phyloP scores from a whole-genome alignment of 2,888 invertebrate genomes.

The Hylaea fasciaria region DNA sequence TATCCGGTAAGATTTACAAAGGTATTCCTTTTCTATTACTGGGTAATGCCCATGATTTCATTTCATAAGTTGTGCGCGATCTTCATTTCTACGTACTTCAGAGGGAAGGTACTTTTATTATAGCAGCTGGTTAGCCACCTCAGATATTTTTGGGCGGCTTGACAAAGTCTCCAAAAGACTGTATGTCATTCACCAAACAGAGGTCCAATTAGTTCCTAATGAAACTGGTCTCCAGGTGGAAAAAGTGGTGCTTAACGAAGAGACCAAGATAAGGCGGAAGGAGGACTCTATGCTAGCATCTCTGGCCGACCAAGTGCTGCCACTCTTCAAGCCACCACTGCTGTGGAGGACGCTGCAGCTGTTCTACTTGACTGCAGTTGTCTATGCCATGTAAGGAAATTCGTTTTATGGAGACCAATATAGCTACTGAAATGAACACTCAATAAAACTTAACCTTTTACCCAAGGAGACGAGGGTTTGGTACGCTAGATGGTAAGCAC shows the following conservation, averaged over 20 bases:
- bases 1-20: slow-evolving; percentile 45
- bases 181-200: too few species aligned
- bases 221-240: slow-evolving; percentile 41
- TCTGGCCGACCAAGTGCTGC: slow-evolving; percentile 75
- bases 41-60: too few species aligned
- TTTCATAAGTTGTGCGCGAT: too few species aligned
- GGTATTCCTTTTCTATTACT: too few species aligned
- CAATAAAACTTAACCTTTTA: not conserved
- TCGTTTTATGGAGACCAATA: not conserved
- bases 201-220: too few species aligned
- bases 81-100: too few species aligned
- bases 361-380: slow-evolving; percentile 81
- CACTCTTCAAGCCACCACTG: slow-evolving; percentile 76
- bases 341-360: slow-evolving; percentile 74
- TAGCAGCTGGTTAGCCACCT: too few species aligned
- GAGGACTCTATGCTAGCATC: slow-evolving; percentile 60
- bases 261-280: slow-evolving; percentile 30
- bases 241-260: slow-evolving; percentile 46
- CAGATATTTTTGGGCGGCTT: too few species aligned
- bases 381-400: slow-evolving; percentile 83
- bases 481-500: too few species aligned
- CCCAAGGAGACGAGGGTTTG: too few species aligned
- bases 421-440: not conserved
- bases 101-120: too few species aligned
- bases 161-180: too few species aligned